These are phyloP conservation scores for Catamblyrhynchus diadema DNA, from an alignment of 2,797 vertebrate genomes.

Conservation along the genomic window DNA sequence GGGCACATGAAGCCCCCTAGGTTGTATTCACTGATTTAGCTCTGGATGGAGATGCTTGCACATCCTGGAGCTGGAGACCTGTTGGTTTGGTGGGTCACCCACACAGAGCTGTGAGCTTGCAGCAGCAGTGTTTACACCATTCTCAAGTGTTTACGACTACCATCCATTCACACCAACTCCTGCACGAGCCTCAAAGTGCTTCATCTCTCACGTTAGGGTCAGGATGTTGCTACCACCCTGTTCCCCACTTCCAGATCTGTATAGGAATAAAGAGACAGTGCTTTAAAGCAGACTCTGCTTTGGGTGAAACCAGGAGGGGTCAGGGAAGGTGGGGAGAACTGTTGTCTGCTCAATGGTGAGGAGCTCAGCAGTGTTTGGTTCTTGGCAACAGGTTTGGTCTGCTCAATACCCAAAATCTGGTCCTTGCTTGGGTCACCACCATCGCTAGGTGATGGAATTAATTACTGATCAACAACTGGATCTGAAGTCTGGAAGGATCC, in stretches of 20 bases:
- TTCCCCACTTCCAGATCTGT: rapidly evolving
- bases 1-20: neutral
- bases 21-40: neutral
- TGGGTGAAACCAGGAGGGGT: neutral
- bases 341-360: neutral
- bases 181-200: neutral
- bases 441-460: neutral
- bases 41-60: neutral
- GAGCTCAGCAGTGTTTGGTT: neutral
- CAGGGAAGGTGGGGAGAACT: neutral
- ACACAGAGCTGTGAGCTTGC: neutral
- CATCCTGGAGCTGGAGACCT: neutral
- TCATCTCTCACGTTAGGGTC: neutral
- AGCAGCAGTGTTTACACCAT: neutral
- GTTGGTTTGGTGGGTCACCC: neutral
- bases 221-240: neutral
- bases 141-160: neutral
- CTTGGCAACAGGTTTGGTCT: neutral
- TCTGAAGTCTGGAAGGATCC: neutral
- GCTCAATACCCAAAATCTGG: neutral
- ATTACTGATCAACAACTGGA: neutral
- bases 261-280: neutral
- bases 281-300: neutral
- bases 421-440: neutral
- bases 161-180: neutral